These are phyloP conservation scores for Erythrolamprus reginae DNA, from an alignment of 2,113 vertebrate species.

Conservation along the genomic window DNA sequence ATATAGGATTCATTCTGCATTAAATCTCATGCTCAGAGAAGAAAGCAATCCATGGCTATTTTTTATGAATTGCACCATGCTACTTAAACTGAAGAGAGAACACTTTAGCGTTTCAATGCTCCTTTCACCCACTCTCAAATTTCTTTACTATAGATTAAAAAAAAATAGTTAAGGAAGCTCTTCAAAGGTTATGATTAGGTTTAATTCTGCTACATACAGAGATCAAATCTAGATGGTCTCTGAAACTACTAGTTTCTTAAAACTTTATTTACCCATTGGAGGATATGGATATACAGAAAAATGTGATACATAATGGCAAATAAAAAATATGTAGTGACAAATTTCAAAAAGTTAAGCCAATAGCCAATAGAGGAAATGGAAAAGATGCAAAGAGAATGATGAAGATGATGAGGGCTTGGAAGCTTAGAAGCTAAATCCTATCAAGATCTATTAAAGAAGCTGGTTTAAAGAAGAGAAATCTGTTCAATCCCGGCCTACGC, in stretches of 20 bases:
- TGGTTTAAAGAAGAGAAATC: background rate
- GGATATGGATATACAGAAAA: background rate
- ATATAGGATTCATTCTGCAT: background rate
- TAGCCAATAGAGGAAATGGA: background rate
- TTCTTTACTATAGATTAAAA: background rate
- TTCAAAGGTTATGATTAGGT: background rate
- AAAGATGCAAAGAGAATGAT: background rate
- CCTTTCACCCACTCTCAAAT: background rate
- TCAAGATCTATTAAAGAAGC: background rate
- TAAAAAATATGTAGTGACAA: background rate
- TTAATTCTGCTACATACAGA: background rate
- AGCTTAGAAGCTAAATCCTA: background rate
- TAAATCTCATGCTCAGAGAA: background rate
- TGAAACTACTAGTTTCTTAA: background rate
- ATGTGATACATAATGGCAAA: background rate
- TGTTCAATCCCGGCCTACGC: too few species aligned
- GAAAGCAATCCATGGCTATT: background rate
- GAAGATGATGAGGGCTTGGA: background rate
- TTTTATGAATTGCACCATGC: background rate
- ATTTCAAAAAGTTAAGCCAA: background rate
- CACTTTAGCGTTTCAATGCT: background rate
- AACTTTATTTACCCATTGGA: background rate
- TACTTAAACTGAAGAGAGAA: background rate
- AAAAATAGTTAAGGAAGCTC: background rate
- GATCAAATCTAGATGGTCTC: background rate